These are phyloP conservation scores for Cheilosia soror DNA, from an alignment of 2,888 invertebrate species.

Conservation along the genomic window DNA sequence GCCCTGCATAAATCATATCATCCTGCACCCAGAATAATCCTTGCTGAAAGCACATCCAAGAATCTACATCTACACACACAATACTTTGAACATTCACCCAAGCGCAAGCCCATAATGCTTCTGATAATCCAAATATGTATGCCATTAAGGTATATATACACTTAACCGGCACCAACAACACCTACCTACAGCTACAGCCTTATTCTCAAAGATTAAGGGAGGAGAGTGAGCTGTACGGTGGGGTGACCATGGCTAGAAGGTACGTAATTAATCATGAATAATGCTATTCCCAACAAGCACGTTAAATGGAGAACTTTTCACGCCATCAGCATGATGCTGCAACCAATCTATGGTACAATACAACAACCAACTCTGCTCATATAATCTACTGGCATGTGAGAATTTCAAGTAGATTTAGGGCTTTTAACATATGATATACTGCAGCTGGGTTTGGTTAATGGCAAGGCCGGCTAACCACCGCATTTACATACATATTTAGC, in stretches of 20 bases:
- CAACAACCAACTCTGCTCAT: conserved; percentile 9
- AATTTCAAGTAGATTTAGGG: conserved; percentile 55
- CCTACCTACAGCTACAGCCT: background rate
- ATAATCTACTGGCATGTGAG: conserved; percentile 2
- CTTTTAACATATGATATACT: conserved; percentile 70
- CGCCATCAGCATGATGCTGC: conserved; percentile 72
- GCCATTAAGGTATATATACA: conserved; percentile 49
- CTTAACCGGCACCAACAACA: conserved; percentile 36
- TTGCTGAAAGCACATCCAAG: conserved; percentile 62
- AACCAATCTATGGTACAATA: conserved; percentile 66
- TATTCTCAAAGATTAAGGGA: conserved; percentile 34
- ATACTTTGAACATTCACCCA: background rate
- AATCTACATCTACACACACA: conserved; percentile 26
- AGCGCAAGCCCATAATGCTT: conserved; percentile 18
- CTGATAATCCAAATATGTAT: conserved; percentile 54
- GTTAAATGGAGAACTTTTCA: conserved; percentile 72
- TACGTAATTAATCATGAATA: conserved; percentile 74
- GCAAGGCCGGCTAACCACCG: conserved; percentile 54
- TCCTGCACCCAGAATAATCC: conserved; percentile 53
- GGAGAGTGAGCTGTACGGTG: background rate
- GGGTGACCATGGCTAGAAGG: conserved; percentile 47
- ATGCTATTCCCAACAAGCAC: conserved; percentile 68
- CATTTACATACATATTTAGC: conserved; percentile 26
- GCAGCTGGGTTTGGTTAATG: conserved; percentile 68
- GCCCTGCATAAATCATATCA: conserved; percentile 59